Percentiles rank a stretch among this genome's conserved stretches.
These are phyloP conservation scores for Drosophila cognata DNA, from an alignment of 2,888 invertebrate species.

Conservation along the genomic window DNA sequence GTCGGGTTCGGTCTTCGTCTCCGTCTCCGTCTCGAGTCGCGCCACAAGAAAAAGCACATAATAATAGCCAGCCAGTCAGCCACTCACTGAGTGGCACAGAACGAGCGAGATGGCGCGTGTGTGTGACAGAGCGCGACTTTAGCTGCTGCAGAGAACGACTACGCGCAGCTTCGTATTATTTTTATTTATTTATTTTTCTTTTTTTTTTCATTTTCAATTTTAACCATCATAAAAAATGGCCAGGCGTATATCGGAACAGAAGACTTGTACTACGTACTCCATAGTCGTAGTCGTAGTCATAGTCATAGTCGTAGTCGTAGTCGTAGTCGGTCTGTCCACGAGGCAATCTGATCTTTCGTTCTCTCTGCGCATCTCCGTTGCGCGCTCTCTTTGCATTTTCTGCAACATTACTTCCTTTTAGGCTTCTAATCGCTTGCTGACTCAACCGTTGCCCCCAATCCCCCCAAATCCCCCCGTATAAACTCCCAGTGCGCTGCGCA, in stretches of 20 bases:
- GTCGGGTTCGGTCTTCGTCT: constrained; percentile 19
- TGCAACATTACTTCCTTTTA: constrained; percentile 82
- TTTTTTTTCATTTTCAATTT: constrained; percentile 61
- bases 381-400: constrained; percentile 66
- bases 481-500: constrained; percentile 39
- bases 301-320: constrained; percentile 15
- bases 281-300: constrained; percentile 25
- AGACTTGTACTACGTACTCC: constrained; percentile 2
- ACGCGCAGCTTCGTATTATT: constrained; percentile 44
- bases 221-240: constrained; percentile 73
- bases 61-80: constrained; percentile 53
- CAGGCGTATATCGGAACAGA: constrained; percentile 38
- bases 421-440: constrained; percentile 78
- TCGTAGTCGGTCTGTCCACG: constrained; percentile 68
- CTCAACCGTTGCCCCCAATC: constrained; percentile 57
- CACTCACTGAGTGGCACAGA: constrained; percentile 4
- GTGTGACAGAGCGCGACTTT: constrained; percentile 26
- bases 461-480: background rate
- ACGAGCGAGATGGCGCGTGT: constrained; percentile 10
- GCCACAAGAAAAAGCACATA: constrained; percentile 64
- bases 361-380: constrained; percentile 5
- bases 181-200: background rate
- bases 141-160: constrained; percentile 42
- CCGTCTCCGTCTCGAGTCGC: constrained; percentile 27
- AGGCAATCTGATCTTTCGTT: constrained; percentile 57